phyloP scores from a whole-genome alignment of 30 jellyfish, hydroid and myxozoan genomes.

The Pseudorhiza aurosa region DNA sequence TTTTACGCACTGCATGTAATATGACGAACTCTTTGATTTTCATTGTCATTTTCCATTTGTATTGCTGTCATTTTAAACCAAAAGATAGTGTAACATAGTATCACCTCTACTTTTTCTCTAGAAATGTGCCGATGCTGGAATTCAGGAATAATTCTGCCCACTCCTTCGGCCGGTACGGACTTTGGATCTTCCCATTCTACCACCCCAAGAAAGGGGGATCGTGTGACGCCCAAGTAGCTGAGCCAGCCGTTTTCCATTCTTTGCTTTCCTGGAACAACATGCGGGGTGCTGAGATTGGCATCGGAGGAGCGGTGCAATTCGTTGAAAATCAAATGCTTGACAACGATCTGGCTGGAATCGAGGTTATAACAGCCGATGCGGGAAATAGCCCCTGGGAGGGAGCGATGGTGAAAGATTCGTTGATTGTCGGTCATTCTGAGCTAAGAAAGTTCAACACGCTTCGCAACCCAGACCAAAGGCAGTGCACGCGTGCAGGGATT shows the following conservation, averaged over 20 bases:
- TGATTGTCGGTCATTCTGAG: conserved; percentile 88
- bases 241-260: conserved; percentile 81
- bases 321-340: conserved; percentile 74
- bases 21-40: too few relatives aligned
- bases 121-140: conserved; percentile 93
- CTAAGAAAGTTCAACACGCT: conserved; percentile 31
- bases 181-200: conserved; percentile 96
- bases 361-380: conserved; percentile 84
- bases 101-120: conserved; percentile 27
- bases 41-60: too few relatives aligned
- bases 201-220: conserved; percentile 89
- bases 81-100: too few relatives aligned
- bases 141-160: conserved; percentile 95
- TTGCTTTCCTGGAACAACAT: conserved; percentile 80
- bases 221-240: conserved; percentile 62
- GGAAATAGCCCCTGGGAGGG: conserved; percentile 95
- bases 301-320: conserved; percentile 95
- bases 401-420: conserved; percentile 84
- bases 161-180: conserved; percentile 93
- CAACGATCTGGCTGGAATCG: conserved; percentile 93
- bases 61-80: too few relatives aligned
- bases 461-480: conserved; percentile 8
- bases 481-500: conserved; percentile 66
- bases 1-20: too few relatives aligned
- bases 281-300: conserved; percentile 96